Conservation (phyloP, 2,113 vertebrate genomes). For the Tiliqua scincoides region DNA sequence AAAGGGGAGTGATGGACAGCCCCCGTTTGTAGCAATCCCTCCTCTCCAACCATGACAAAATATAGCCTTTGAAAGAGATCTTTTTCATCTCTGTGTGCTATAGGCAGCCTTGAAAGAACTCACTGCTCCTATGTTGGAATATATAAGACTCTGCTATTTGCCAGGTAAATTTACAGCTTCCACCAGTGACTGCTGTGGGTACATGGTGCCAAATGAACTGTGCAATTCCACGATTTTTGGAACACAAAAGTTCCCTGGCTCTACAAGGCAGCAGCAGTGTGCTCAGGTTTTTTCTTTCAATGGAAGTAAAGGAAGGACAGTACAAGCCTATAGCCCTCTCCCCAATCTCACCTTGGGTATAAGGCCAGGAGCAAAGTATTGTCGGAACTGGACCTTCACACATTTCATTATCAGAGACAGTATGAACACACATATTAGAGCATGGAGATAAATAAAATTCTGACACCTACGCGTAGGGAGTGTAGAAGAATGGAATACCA, state of each 20-base stretch:
- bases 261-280: neutral
- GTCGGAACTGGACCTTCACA: neutral
- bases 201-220: neutral
- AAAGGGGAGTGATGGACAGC: too few relatives aligned
- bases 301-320: neutral
- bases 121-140: neutral
- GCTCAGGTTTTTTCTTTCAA: neutral
- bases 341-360: neutral
- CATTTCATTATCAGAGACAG: conserved; percentile 10
- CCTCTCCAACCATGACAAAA: neutral
- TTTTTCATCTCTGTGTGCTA: too few relatives aligned
- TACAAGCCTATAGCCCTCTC: neutral
- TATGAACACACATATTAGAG: conserved; percentile 48
- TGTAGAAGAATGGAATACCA: conserved; percentile 21
- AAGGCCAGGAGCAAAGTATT: neutral
- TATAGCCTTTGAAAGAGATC: too few relatives aligned
- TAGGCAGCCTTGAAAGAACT: neutral
- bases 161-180: neutral
- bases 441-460: conserved; percentile 36
- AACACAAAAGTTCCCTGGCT: neutral
- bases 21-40: neutral
- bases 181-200: neutral
- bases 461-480: conserved; percentile 41
- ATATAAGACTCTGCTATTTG: neutral
- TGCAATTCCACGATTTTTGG: neutral